phyloP scores from a whole-genome alignment of 92 coral and sea anemone species.

The Zoanthus gigantus region DNA sequence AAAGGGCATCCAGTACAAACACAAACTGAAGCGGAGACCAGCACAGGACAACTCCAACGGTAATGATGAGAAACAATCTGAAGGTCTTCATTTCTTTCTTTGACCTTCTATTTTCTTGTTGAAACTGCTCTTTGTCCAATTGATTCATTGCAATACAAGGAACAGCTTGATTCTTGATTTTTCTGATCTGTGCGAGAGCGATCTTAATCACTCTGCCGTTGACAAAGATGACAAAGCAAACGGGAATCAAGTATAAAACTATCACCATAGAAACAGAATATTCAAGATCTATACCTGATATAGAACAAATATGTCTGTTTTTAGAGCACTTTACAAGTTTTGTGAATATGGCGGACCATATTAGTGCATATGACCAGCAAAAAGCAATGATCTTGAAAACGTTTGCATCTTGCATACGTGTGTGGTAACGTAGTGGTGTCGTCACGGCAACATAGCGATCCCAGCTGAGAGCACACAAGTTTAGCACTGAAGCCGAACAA shows the following conservation, averaged over 20 bases:
- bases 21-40: slow-evolving; percentile 6
- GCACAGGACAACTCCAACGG: not conserved
- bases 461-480: slow-evolving; percentile 39
- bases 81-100: slow-evolving; percentile 10
- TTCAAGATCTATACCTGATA: not conserved
- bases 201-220: slow-evolving; percentile 34
- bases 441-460: slow-evolving; percentile 47
- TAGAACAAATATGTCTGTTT: not conserved
- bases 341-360: slow-evolving; percentile 6
- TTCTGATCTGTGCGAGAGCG: slow-evolving; percentile 4
- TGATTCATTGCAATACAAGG: not conserved
- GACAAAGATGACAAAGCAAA: slow-evolving; percentile 15
- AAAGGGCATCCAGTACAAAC: slow-evolving; percentile 5
- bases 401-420: slow-evolving; percentile 2
- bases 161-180: not conserved
- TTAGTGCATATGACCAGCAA: not conserved
- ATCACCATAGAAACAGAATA: not conserved
- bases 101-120: not conserved
- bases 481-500: slow-evolving; percentile 31
- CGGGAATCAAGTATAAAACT: not conserved
- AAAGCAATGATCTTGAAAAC: slow-evolving; percentile 4
- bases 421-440: slow-evolving; percentile 25
- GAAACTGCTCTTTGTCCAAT: not conserved
- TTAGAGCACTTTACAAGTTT: not conserved
- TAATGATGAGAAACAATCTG: slow-evolving; percentile 7